phyloP scores from a whole-genome alignment of 2,888 invertebrate genomes.

The Lasioglossum leucozonium region DNA sequence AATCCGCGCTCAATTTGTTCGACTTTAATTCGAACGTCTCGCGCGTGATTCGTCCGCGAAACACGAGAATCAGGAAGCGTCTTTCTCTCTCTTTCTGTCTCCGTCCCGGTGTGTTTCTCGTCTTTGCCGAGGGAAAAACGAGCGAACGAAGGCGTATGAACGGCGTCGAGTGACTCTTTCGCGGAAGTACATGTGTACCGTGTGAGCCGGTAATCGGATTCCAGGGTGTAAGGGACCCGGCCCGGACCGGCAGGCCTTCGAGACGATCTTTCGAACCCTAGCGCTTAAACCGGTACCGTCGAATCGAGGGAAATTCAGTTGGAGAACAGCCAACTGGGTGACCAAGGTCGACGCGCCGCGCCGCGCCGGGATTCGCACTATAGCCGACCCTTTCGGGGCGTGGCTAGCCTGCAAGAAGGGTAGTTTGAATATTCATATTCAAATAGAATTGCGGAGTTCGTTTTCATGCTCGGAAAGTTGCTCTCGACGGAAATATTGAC shows the following conservation, averaged over 20 bases:
- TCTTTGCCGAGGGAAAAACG: conserved; percentile 34
- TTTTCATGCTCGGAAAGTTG: not conserved
- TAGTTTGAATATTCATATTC: not conserved
- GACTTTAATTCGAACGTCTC: not conserved
- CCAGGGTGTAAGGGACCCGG: conserved; percentile 26
- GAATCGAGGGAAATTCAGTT: not conserved
- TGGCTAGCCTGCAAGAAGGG: not conserved
- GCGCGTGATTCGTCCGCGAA: conserved; percentile 17
- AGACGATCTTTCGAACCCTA: conserved; percentile 11
- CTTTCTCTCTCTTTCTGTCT: too few relatives aligned
- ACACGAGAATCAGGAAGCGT: conserved; percentile 75
- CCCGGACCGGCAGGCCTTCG: conserved; percentile 14
- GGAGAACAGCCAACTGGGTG: not conserved
- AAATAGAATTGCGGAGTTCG: not conserved
- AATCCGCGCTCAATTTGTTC: conserved; percentile 26
- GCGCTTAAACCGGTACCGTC: not conserved
- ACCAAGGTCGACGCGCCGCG: not conserved
- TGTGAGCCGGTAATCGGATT: conserved; percentile 53
- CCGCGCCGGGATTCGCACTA: not conserved
- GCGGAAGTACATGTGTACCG: conserved; percentile 60
- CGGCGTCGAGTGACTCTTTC: conserved; percentile 65
- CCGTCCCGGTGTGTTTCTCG: conserved; percentile 56
- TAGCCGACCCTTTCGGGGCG: not conserved
- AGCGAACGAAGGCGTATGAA: conserved; percentile 40
- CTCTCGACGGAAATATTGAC: not conserved